These are phyloP conservation scores for Parnassius mnemosyne DNA, from an alignment of 2,888 invertebrate genomes.

Conservation along the genomic window DNA sequence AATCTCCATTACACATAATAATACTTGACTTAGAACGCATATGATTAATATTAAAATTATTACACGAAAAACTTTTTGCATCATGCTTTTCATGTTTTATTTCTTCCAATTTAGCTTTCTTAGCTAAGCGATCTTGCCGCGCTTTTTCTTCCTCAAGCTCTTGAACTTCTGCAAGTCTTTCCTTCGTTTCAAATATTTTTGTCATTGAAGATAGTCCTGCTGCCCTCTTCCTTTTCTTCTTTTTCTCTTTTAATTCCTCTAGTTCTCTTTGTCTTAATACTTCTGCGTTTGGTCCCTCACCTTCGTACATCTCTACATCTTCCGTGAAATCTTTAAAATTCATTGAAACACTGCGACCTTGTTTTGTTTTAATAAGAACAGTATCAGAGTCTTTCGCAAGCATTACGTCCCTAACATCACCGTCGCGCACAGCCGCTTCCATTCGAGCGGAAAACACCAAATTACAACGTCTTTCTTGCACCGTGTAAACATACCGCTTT, in stretches of 20 bases:
- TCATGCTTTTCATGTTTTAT: conserved; percentile 72
- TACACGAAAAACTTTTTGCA: conserved; percentile 65
- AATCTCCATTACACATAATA: conserved; percentile 73
- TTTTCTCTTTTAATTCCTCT: conserved; percentile 76
- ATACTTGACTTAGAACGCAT: conserved; percentile 76
- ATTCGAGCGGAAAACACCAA: conserved; percentile 87
- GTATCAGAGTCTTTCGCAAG: conserved; percentile 88
- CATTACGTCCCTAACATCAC: conserved; percentile 88
- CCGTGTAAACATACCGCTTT: conserved; percentile 86
- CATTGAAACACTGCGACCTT: conserved; percentile 87
- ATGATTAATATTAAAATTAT: conserved; percentile 74
- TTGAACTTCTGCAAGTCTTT: conserved; percentile 83
- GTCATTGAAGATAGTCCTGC: conserved; percentile 83
- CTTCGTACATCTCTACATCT: conserved; percentile 83
- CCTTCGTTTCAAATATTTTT: conserved; percentile 89
- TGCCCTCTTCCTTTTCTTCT: conserved; percentile 81
- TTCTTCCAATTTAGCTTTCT: conserved; percentile 69
- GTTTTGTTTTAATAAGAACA: conserved; percentile 85
- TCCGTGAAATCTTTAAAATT: conserved; percentile 82
- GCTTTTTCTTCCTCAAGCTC: conserved; percentile 79
- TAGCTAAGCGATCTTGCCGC: conserved; percentile 59
- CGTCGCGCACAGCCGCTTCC: conserved; percentile 88
- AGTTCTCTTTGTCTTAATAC: conserved; percentile 82
- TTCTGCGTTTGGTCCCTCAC: conserved; percentile 85
- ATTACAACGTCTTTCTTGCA: conserved; percentile 86